Base-by-base conservation (phyloP, 2,888 invertebrate species). In the Osmoderma eremita region DNA sequence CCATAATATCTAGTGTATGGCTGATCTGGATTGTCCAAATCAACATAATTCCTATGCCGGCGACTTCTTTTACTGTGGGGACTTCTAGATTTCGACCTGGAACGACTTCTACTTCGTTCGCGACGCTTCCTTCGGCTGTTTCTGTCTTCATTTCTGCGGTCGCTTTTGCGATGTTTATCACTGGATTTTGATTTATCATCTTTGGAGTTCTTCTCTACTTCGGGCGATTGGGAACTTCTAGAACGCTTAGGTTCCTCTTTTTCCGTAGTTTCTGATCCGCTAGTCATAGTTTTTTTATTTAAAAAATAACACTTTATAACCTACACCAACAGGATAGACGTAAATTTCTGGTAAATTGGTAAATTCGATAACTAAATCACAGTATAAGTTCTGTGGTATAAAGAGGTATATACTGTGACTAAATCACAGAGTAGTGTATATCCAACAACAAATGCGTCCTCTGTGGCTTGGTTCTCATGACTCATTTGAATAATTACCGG, bases 1-100 rank as follows among this genome's bases (percentile, higher is more conserved):
- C 80, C 80, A 71, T 81, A 81, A 74, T 80, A 81, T 63, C 81
- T 70, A 15, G 73, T 72, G 67, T 75, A 76, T 5, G 18, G 70
- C 63, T 61, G 69, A 17, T 66, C 63, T 12, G 71, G 71, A 41
- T 61, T 69, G 65, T 73, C 71, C 15, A 70, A 69, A 64, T 72
- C 70, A 53, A 50, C 65, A 48, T 70, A 73, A 30, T 65, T 63
- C 13, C 62, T 70, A 13, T 49, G 63, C 10, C 39, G 50, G 8
- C 18, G 24, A 54, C 65, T 56, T 48, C 65, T 58, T 54, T 67
- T 56, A 38, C 65, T 61, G 15, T 53, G 12, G 24, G 61, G 61
- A 50, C 65, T 61, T 45, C 51, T 62, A 6, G 71, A 67, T 69
- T 66, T 68, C 17, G 68, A 65, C 48, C 64, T 62, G 6, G 67